Conservation (phyloP, 2,113 vertebrate genomes). For the Syngnathus floridae region DNA sequence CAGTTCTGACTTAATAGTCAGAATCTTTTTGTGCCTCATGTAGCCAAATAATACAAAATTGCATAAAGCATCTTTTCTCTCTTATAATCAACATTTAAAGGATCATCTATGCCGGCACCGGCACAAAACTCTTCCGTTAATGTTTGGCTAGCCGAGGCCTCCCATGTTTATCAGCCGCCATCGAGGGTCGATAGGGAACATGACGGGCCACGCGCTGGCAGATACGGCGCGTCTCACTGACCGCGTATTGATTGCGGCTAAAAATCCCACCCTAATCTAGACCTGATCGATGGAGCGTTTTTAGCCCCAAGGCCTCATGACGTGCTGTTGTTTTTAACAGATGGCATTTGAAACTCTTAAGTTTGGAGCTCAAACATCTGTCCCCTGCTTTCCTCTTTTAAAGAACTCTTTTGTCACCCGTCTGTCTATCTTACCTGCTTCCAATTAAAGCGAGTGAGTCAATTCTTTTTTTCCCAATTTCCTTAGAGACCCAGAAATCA, state of each 20-base stretch:
- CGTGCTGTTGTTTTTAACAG: neutral
- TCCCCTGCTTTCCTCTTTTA: neutral
- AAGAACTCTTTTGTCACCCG: neutral
- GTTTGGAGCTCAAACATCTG: neutral
- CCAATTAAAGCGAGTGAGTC: too few species aligned
- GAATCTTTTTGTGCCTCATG: too few species aligned
- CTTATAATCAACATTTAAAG: neutral
- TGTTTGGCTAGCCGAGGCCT: neutral
- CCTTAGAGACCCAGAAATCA: too few species aligned
- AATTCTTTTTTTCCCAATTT: too few species aligned
- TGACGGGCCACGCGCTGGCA: constrained; percentile 21
- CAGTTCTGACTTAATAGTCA: too few species aligned
- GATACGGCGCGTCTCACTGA: constrained; percentile 22
- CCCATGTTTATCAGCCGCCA: constrained; percentile 25
- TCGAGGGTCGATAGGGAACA: constrained; percentile 14
- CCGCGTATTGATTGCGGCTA: constrained; percentile 32
- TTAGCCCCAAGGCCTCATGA: constrained; percentile 19
- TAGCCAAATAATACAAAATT: too few species aligned
- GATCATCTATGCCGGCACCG: neutral
- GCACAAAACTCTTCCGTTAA: neutral
- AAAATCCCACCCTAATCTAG: constrained; percentile 36
- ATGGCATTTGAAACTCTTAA: constrained; percentile 17
- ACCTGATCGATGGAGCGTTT: constrained; percentile 36
- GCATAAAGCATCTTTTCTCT: neutral
- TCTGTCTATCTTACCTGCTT: too few species aligned